Base-by-base conservation (phyloP, 2,888 invertebrate species). In the Brassicogethes aeneus region DNA sequence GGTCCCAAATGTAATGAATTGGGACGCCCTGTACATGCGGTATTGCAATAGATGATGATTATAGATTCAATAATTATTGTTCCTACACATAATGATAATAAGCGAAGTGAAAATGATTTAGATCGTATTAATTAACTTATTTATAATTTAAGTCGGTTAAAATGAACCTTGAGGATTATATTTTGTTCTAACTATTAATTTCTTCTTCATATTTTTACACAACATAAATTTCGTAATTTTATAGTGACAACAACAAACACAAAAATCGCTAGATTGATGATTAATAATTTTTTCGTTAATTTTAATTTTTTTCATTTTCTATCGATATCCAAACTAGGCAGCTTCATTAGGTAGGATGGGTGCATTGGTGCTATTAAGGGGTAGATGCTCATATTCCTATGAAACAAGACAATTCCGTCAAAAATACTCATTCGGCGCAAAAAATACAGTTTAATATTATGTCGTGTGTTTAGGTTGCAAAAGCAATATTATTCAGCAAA, bases 291-390 rank as follows among this genome's bases (percentile, higher is more conserved):
- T n/a, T n/a, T n/a, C n/a, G n/a, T n/a, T n/a, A n/a, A n/a, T n/a
- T n/a, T n/a, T n/a, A n/a, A n/a, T n/a, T n/a, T n/a, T n/a, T n/a
- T n/a, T n/a, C n/a, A n/a, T n/a, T 40, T 45, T 54, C 52, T 56
- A 57, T 44, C 16, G 36, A 30, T 33, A 33, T 39, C 51, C 50
- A 53, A n/a, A 55, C 57, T 57, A 58, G 48, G 56, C 62, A 61
- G 62, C 63, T 62, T 62, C 60, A 53, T 61, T 59, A 62, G 66
- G 65, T 67, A 67, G 66, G 64, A 65, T 67, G 66, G 68, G 68
- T 67, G 66, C 59, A 23, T 5, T 23, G 23, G 23, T 23, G 23
- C 23, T 23, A n/a, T n/a, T 23, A 7, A 23, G 23, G 66, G 64
- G 64, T 67, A 66, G 68, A 66, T 67, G 66, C 59, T 58, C 55